phyloP scores from a whole-genome alignment of 2,797 vertebrate species.

The Aselliscus stoliczkanus region DNA sequence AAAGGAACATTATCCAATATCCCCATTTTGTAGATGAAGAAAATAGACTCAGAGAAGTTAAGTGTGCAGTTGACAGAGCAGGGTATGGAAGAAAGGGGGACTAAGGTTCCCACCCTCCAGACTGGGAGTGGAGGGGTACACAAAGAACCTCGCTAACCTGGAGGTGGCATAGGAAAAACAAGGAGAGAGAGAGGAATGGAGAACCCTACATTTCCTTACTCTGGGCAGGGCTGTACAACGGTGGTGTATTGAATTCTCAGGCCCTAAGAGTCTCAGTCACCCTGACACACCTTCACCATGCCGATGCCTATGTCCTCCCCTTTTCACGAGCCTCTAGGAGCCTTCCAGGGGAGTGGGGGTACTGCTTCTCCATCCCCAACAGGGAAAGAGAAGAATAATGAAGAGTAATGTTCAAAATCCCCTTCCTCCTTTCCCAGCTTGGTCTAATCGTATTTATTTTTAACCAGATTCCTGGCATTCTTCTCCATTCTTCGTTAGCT shows the following conservation, averaged over 20 bases:
- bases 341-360: too few species aligned
- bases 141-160: background rate
- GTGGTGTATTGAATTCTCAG: background rate
- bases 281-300: fast-evolving
- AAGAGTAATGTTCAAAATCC: background rate
- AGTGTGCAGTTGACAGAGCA: background rate
- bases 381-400: background rate
- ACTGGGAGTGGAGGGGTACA: background rate
- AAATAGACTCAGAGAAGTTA: background rate
- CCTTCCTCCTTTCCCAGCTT: background rate
- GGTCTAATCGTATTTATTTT: background rate
- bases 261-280: background rate
- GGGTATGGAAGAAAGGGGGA: background rate
- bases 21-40: background rate
- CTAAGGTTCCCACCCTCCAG: background rate
- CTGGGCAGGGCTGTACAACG: background rate
- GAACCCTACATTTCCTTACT: background rate
- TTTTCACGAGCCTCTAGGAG: background rate
- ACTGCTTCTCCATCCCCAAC: background rate
- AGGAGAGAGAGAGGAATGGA: background rate
- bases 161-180: background rate
- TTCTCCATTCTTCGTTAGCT: background rate
- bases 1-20: background rate
- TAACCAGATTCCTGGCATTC: background rate
- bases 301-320: fast-evolving